Percentiles rank a stretch among this genome's conserved stretches.
These are phyloP conservation scores for Pampusana beccarii DNA, from an alignment of 2,113 vertebrate species.

Conservation along the genomic window DNA sequence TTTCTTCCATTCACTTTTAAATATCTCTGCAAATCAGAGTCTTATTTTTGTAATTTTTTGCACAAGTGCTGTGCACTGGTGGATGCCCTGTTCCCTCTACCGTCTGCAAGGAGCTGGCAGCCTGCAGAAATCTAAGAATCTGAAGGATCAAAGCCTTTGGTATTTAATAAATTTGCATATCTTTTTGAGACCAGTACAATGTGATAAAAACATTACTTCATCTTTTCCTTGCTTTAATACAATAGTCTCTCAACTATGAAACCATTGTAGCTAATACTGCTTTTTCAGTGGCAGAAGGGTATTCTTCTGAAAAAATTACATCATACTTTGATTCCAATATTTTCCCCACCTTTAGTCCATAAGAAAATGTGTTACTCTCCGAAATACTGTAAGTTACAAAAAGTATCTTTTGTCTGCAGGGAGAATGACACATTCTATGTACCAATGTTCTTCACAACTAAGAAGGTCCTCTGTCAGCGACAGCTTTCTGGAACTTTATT, in stretches of 20 bases:
- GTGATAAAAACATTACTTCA: not conserved
- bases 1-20: not conserved
- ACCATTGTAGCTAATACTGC: not conserved
- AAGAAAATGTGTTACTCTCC: not conserved
- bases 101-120: not conserved
- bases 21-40: not conserved
- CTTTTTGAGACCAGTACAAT: not conserved
- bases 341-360: not conserved
- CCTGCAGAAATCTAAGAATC: not conserved
- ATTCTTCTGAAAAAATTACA: not conserved
- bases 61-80: not conserved
- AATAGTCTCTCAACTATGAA: not conserved
- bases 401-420: conserved; percentile 3
- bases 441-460: conserved; percentile 52
- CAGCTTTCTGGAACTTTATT: conserved; percentile 76
- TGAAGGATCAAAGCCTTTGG: not conserved
- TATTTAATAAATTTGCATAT: not conserved
- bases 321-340: not conserved
- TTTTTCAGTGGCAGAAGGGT: not conserved
- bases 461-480: conserved; percentile 62
- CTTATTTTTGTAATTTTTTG: not conserved
- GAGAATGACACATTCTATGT: conserved; percentile 47
- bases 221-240: not conserved
- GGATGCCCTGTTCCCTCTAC: not conserved
- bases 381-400: conserved; percentile 49